A percentile compares a stretch with the other conserved stretches of the same genome.
Evolutionary conservation across 2,888 invertebrate species (phyloP).

Genomic region (Pterostichus niger): DNA sequence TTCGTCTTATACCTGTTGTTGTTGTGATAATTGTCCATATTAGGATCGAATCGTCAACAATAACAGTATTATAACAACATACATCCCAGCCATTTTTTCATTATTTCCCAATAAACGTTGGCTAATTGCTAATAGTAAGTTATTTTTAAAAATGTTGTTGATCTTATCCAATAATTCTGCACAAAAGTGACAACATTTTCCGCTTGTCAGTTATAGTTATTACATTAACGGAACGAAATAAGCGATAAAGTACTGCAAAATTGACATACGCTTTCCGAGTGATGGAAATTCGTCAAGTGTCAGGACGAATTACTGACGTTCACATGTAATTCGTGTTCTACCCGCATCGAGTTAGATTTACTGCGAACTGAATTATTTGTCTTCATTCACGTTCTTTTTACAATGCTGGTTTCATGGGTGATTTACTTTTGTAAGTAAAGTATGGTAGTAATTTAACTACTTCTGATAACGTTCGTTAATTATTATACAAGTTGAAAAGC

Average conservation of each 20-base stretch:
- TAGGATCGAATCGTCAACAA: no score
- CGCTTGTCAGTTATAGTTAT: slow-evolving; percentile 38
- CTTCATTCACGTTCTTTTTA: slow-evolving; percentile 3
- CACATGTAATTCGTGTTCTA: slow-evolving; percentile 7
- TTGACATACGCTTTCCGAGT: slow-evolving; percentile 29
- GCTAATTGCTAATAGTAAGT: no score
- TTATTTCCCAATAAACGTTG: no score
- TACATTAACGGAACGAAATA: slow-evolving; percentile 21
- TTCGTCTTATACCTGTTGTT: no score
- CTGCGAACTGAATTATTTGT: neutral
- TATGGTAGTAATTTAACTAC: neutral
- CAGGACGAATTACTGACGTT: slow-evolving; percentile 29
- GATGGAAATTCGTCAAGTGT: slow-evolving; percentile 31
- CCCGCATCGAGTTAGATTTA: slow-evolving; percentile 10
- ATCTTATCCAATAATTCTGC: no score
- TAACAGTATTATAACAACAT: no score
- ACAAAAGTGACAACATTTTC: neutral
- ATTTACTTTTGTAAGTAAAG: neutral
- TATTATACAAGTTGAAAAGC: no score
- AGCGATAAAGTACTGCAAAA: slow-evolving; percentile 32
- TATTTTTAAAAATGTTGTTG: no score
- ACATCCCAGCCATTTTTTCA: no score
- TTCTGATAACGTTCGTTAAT: no score
- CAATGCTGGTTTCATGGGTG: neutral
- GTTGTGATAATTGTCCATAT: no score